A percentile compares a stretch with the other conserved stretches of the same genome.
These are phyloP conservation scores for Camponotus floridanus DNA, from an alignment of 1,140 invertebrate species.

Conservation along the genomic window DNA sequence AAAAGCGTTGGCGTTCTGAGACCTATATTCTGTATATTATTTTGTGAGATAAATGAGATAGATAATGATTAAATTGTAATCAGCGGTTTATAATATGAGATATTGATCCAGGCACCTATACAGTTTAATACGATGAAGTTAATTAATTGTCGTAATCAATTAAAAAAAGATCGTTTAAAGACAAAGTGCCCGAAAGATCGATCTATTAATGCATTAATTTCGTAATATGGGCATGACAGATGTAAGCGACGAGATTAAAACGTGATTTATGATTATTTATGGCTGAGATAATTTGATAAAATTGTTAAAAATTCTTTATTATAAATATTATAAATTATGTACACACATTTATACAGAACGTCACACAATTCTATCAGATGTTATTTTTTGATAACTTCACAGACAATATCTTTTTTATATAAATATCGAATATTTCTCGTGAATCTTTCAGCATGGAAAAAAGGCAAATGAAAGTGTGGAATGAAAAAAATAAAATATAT, in stretches of 20 bases:
- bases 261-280: background rate
- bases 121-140: slow-evolving; percentile 8
- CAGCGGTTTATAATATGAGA: background rate
- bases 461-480: background rate
- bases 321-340: background rate
- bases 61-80: slow-evolving; percentile 32
- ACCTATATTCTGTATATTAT: background rate
- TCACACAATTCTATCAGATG: no score
- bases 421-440: no score
- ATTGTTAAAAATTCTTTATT: background rate
- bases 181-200: background rate
- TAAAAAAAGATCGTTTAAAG: slow-evolving; percentile 18
- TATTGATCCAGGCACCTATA: slow-evolving; percentile 17
- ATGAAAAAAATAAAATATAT: background rate
- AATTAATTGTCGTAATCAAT: slow-evolving; percentile 27
- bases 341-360: background rate
- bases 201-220: background rate
- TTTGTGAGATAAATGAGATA: background rate
- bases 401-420: no score
- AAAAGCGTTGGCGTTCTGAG: slow-evolving; percentile 13
- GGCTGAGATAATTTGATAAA: background rate
- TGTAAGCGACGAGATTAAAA: background rate
- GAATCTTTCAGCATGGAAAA: background rate
- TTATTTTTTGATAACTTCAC: background rate
- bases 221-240: background rate